Evolutionary conservation across 2,888 invertebrate species (phyloP).

Genomic region (Cosmia trapezina): DNA sequence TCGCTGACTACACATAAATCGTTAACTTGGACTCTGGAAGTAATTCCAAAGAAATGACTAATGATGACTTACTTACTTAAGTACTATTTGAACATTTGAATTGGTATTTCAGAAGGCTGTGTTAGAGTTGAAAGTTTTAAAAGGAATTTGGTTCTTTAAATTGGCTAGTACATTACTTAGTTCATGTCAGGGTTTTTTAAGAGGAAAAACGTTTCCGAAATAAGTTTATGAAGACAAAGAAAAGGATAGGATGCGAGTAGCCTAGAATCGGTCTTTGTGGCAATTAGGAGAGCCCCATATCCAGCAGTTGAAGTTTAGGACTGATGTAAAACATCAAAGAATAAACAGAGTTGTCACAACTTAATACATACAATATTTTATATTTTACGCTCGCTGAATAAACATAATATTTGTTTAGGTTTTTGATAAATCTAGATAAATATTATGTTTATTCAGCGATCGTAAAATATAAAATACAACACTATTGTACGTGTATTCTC

Average conservation of each 20-base stretch:
- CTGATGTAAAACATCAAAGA: not conserved
- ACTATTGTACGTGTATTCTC: not conserved
- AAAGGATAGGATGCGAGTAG: not conserved
- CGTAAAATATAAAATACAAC: too few relatives aligned
- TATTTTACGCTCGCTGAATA: not conserved
- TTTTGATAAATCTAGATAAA: too few relatives aligned
- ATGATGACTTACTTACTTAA: constrained; percentile 63
- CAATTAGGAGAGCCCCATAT: not conserved
- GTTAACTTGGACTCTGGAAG: constrained; percentile 69
- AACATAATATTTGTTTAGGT: too few relatives aligned
- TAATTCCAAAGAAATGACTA: constrained; percentile 73
- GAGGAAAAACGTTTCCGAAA: not conserved
- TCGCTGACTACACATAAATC: constrained; percentile 71
- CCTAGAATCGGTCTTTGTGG: not conserved
- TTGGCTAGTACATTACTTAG: constrained; percentile 3
- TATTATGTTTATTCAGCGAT: too few relatives aligned
- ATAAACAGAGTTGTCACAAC: not conserved
- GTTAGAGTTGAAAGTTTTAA: constrained; percentile 12
- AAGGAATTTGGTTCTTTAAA: constrained; percentile 13
- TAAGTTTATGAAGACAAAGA: not conserved
- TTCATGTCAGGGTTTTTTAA: not conserved
- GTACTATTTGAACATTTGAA: constrained; percentile 63
- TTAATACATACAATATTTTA: not conserved
- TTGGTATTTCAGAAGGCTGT: constrained; percentile 52
- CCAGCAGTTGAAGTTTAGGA: not conserved